phyloP scores from a whole-genome alignment of 2,888 invertebrate genomes.

The Plutella xylostella region DNA sequence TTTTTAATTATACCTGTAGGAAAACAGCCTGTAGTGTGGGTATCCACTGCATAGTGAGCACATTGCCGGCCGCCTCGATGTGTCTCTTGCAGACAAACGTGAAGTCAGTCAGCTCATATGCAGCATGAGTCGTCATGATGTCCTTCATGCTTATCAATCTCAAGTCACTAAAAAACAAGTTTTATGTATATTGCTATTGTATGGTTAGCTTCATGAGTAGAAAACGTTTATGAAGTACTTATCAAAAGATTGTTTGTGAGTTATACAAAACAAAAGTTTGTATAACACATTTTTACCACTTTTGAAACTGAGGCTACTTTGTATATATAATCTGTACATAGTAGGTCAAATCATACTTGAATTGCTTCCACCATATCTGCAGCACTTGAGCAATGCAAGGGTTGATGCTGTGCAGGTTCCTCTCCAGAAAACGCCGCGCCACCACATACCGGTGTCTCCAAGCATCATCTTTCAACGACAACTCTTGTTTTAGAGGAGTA shows the following conservation, averaged over 20 bases:
- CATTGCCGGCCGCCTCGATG: slow-evolving; percentile 75
- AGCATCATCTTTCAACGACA: slow-evolving; percentile 73
- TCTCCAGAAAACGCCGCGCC: slow-evolving; percentile 43
- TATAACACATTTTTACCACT: too few species aligned
- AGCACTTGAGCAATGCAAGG: slow-evolving; percentile 84
- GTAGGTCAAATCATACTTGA: slow-evolving; percentile 64
- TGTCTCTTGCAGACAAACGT: slow-evolving; percentile 59
- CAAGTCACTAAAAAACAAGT: slow-evolving; percentile 67
- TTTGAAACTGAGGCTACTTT: too few species aligned
- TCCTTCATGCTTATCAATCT: slow-evolving; percentile 71
- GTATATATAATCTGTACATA: background rate
- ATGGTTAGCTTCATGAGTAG: too few species aligned
- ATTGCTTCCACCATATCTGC: slow-evolving; percentile 84
- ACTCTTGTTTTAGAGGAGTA: slow-evolving; percentile 67
- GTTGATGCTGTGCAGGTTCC: slow-evolving; percentile 80
- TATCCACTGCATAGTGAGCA: slow-evolving; percentile 73
- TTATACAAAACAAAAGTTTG: background rate
- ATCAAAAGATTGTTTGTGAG: background rate
- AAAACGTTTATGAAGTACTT: too few species aligned
- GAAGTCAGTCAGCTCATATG: slow-evolving; percentile 78
- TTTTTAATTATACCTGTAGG: slow-evolving; percentile 54
- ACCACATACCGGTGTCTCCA: slow-evolving; percentile 71
- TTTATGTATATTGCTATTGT: too few species aligned
- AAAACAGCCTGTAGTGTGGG: slow-evolving; percentile 74
- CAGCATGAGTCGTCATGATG: slow-evolving; percentile 68